These are phyloP conservation scores for Scaptomyza montana DNA, from an alignment of 1,140 invertebrate species.

Conservation along the genomic window DNA sequence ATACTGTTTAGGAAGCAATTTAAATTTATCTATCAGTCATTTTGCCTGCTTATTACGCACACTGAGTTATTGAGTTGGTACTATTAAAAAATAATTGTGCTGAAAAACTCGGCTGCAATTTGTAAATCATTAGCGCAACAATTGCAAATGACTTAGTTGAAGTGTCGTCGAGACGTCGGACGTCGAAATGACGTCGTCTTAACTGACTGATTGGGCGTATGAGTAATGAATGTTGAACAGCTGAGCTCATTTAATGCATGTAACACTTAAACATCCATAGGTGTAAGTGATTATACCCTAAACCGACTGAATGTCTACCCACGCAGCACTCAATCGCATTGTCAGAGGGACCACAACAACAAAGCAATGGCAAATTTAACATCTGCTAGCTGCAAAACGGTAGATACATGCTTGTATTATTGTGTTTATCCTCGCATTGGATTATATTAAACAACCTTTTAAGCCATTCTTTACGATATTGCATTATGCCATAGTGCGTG, in stretches of 20 bases:
- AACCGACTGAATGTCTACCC: slow-evolving; percentile 44
- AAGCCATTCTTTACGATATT: background rate
- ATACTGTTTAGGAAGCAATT: slow-evolving; percentile 82
- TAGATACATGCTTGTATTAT: background rate
- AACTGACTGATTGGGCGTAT: slow-evolving; percentile 59
- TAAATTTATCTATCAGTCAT: slow-evolving; percentile 73
- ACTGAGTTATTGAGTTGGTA: slow-evolving; percentile 51
- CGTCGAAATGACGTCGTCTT: slow-evolving; percentile 11
- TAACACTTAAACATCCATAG: too few species aligned
- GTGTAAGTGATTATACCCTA: slow-evolving; percentile 66
- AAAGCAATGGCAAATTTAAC: background rate
- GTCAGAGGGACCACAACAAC: slow-evolving; percentile 9
- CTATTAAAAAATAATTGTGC: slow-evolving; percentile 76
- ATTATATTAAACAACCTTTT: background rate
- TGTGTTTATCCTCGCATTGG: background rate
- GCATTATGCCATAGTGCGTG: slow-evolving; percentile 2
- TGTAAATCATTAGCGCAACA: slow-evolving; percentile 58
- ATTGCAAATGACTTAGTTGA: slow-evolving; percentile 72
- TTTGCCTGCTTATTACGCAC: slow-evolving; percentile 39
- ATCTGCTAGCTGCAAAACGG: background rate
- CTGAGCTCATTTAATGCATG: slow-evolving; percentile 44
- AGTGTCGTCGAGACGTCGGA: slow-evolving; percentile 49
- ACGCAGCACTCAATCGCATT: slow-evolving; percentile 20
- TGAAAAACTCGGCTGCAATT: slow-evolving; percentile 53
- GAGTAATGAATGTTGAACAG: slow-evolving; percentile 73